These are phyloP conservation scores for Anseranas semipalmata DNA, from an alignment of 2,113 vertebrate species.

Conservation along the genomic window DNA sequence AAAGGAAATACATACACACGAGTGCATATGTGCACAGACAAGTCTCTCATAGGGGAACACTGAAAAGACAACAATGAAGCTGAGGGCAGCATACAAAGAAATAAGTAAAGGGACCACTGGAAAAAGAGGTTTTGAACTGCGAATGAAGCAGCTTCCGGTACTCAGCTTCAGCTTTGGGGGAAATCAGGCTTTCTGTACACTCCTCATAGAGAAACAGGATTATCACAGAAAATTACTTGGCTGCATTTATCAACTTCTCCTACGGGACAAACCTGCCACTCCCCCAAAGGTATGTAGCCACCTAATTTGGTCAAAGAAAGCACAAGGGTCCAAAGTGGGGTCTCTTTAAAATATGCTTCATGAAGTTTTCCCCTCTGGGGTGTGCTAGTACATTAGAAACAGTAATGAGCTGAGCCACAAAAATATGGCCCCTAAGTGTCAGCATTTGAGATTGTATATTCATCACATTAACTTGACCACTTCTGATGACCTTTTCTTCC, in stretches of 20 bases:
- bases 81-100: background rate
- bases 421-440: background rate
- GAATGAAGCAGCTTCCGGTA: background rate
- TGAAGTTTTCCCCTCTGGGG: background rate
- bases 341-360: background rate
- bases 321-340: background rate
- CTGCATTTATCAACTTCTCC: background rate
- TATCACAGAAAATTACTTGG: background rate
- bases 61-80: background rate
- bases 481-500: background rate
- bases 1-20: background rate
- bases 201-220: background rate
- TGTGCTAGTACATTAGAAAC: background rate
- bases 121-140: background rate
- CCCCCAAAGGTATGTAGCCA: background rate
- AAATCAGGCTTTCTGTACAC: background rate
- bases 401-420: background rate
- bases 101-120: background rate
- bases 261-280: background rate
- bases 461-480: background rate
- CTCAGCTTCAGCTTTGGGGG: background rate
- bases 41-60: background rate
- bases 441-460: background rate
- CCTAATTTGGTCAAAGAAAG: background rate
- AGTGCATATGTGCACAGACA: background rate